These are phyloP conservation scores for Andrena marginata DNA, from an alignment of 2,888 invertebrate species.

Conservation along the genomic window DNA sequence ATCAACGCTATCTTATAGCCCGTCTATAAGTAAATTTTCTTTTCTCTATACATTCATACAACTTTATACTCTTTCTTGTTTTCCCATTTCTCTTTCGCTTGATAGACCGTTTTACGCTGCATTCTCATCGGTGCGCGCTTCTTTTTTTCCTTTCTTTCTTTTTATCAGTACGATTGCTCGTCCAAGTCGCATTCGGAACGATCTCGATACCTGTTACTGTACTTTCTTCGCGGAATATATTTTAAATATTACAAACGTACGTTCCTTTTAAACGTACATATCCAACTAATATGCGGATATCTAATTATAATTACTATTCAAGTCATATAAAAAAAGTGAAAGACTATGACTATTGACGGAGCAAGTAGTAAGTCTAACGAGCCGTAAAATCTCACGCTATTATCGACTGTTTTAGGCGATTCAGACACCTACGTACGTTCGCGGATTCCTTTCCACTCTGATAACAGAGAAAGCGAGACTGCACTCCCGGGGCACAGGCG, in stretches of 20 bases:
- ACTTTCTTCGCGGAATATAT: conserved; percentile 6
- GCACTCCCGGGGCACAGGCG: not conserved
- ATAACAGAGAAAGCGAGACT: not conserved
- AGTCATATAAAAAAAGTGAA: conserved; percentile 53
- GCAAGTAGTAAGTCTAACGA: conserved; percentile 20
- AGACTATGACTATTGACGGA: conserved; percentile 57
- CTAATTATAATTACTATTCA: conserved; percentile 36
- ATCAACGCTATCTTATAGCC: conserved; percentile 54
- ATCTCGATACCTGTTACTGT: conserved; percentile 19
- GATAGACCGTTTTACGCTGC: conserved; percentile 50
- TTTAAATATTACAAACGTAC: conserved; percentile 42
- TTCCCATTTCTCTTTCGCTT: conserved; percentile 48
- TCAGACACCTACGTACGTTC: not conserved
- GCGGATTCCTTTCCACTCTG: not conserved
- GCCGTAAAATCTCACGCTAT: conserved; percentile 1
- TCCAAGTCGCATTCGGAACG: conserved; percentile 25
- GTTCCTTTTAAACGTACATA: conserved; percentile 30
- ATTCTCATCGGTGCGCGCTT: conserved; percentile 19
- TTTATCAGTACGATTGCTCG: conserved; percentile 61
- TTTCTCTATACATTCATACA: conserved; percentile 64
- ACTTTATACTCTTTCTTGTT: conserved; percentile 44
- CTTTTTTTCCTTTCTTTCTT: not conserved
- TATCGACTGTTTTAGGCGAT: conserved; percentile 5
- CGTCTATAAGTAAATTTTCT: conserved; percentile 58
- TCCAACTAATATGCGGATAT: conserved; percentile 11